Evolutionary conservation across 2,113 vertebrate species (phyloP), one percentile per base, ranked within the genome.

Genomic region (Cyanoderma ruficeps): DNA sequence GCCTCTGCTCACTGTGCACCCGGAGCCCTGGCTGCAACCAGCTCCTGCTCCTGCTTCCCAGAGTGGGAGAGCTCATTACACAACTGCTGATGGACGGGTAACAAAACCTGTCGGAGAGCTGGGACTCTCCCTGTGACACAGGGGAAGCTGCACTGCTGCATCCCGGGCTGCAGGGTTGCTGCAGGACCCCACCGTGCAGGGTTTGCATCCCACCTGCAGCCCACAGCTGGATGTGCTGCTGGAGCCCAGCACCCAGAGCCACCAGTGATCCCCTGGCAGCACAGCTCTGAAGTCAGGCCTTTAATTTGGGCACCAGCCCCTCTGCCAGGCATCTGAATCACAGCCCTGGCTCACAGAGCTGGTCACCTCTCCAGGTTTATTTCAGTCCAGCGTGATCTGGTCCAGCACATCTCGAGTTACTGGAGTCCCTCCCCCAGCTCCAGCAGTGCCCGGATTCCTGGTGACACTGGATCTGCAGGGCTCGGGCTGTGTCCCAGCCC

Each of bases 291-390:
- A 6, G 67, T 74, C 59, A 9, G 50, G 9, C 31, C 35, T 22
- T 41, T 47, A 5, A 13, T 31, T 4, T 22, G 57, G 49, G 49
- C 72, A 30, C 14, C 31, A 23, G 55, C 35, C 44, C 47, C 47
- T 61, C 2, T 2, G 35, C 44, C 70, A 47, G 24, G 17, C 71
- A 3, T 47, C 23, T 24, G 16, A 57, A 28, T 42, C 56, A 53
- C 57, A 76, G 14, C 42, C 72, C 14, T 2, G 23, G 63, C 10
- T n/a, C 4, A 3, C 70, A 64, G 80, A 12, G 50, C 76, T 25
- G 55, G 31, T 60, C 83, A 70, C 56, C 46, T 86, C 88, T 92
- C 52, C 83, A 42, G 88, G 76, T 65, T 92, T 97, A 97, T 97
- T 97, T 96, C 42, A 59, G 93, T 83, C 85, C 15, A 2, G 67